Evolutionary conservation across 1,140 invertebrate species (phyloP).

Genomic region (Zophobas morio): DNA sequence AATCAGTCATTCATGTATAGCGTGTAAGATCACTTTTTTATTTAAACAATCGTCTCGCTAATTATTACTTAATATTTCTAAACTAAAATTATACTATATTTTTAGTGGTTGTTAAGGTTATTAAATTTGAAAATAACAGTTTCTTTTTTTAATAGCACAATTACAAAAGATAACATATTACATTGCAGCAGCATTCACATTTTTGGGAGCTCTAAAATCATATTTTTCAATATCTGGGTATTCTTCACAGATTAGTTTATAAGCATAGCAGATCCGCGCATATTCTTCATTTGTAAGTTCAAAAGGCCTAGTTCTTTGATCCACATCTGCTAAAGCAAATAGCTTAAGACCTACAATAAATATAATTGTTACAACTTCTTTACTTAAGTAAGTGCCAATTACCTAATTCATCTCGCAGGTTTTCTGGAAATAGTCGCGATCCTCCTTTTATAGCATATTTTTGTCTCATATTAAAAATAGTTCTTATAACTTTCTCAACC

Average conservation of each 20-base stretch:
- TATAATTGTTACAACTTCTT: neutral
- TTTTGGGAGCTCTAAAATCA: slow-evolving; percentile 76
- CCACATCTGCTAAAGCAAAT: slow-evolving; percentile 81
- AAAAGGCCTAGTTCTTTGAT: slow-evolving; percentile 78
- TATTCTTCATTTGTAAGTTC: slow-evolving; percentile 86
- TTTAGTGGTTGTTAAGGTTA: no score
- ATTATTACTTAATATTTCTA: no score
- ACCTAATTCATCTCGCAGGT: slow-evolving; percentile 77
- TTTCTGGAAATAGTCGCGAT: slow-evolving; percentile 83
- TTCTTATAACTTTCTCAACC: slow-evolving; percentile 91
- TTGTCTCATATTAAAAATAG: slow-evolving; percentile 90
- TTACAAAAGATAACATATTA: neutral
- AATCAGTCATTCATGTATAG: no score
- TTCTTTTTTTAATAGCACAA: no score
- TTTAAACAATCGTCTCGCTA: no score
- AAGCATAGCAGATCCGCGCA: slow-evolving; percentile 82
- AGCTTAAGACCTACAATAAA: slow-evolving; percentile 70
- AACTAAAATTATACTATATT: no score
- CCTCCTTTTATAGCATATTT: slow-evolving; percentile 84
- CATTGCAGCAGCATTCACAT: neutral
- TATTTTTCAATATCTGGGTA: slow-evolving; percentile 81
- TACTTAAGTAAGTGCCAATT: slow-evolving; percentile 47
- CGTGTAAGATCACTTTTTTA: no score
- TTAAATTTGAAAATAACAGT: neutral
- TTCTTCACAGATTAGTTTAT: slow-evolving; percentile 79